Conservation (phyloP, 1,140 invertebrate species). For the Euwallacea similis region DNA sequence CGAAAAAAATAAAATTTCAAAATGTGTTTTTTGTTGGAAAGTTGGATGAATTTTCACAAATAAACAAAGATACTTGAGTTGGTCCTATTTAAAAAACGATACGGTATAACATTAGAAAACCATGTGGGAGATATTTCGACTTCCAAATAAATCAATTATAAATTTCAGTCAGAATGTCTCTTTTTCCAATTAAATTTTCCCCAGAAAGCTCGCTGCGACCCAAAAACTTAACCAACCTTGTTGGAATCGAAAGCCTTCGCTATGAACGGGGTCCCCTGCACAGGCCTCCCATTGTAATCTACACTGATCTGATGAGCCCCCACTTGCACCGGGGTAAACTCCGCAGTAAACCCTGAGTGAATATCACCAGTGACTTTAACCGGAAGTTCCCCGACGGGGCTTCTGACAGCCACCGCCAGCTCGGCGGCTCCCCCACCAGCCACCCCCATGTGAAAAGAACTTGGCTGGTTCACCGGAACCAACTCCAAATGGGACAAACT, state of each 20-base stretch:
- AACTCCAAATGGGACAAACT: constrained; percentile 81
- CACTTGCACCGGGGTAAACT: constrained; percentile 88
- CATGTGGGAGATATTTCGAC: no score
- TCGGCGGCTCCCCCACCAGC: constrained; percentile 84
- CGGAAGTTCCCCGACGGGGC: constrained; percentile 76
- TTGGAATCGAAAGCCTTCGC: constrained; percentile 94
- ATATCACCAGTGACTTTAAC: constrained; percentile 89
- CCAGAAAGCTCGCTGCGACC: background rate
- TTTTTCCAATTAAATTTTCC: background rate
- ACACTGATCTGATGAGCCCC: constrained; percentile 80
- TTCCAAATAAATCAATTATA: no score
- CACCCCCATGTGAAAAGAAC: constrained; percentile 86
- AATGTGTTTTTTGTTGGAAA: no score
- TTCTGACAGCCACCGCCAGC: constrained; percentile 83
- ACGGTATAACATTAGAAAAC: no score
- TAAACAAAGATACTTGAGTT: no score
- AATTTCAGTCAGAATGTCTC: background rate
- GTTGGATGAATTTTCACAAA: no score
- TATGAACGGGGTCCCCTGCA: constrained; percentile 86
- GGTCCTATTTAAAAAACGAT: no score
- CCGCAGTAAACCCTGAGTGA: constrained; percentile 82
- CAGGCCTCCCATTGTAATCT: constrained; percentile 87
- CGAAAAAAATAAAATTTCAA: no score
- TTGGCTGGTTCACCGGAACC: constrained; percentile 83
- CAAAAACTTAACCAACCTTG: constrained; percentile 34